phyloP scores from a whole-genome alignment of 1,140 invertebrate species.

The Heliconius hermathena region DNA sequence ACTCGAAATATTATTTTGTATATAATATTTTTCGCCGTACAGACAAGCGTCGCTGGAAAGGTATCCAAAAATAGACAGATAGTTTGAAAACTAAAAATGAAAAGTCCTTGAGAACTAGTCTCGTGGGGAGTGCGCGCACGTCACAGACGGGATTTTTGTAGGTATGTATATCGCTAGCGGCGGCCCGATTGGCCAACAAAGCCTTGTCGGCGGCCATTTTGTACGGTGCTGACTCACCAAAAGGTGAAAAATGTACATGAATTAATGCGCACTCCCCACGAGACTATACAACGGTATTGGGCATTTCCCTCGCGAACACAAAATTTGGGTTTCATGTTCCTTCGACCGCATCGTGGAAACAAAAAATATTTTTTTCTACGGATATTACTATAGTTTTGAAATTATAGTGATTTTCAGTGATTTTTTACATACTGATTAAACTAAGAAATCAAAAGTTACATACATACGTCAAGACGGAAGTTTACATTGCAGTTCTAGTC shows the following conservation, averaged over 20 bases:
- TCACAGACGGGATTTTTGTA: conserved; percentile 76
- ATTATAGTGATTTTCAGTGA: conserved; percentile 22
- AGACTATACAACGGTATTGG: conserved; percentile 81
- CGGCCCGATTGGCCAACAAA: conserved; percentile 76
- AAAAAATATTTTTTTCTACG: conserved; percentile 47
- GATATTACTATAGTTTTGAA: conserved; percentile 11
- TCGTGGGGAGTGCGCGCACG: conserved; percentile 78
- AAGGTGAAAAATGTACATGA: conserved; percentile 81
- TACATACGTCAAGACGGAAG: conserved; percentile 54
- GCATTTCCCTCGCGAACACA: conserved; percentile 81
- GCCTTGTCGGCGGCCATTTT: conserved; percentile 81
- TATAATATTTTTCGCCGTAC: conserved; percentile 9
- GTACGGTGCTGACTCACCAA: conserved; percentile 81
- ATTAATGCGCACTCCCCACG: conserved; percentile 77
- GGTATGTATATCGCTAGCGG: conserved; percentile 73
- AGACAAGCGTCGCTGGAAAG: neutral
- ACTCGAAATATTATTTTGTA: neutral
- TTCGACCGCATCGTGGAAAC: conserved; percentile 60
- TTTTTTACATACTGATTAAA: conserved; percentile 22
- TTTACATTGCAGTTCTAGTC: conserved; percentile 48
- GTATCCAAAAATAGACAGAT: conserved; percentile 54
- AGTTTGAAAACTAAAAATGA: conserved; percentile 68
- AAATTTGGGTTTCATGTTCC: conserved; percentile 80
- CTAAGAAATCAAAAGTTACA: conserved; percentile 36
- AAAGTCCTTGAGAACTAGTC: conserved; percentile 82